Percentiles rank a stretch among this genome's conserved stretches.
Conservation (phyloP, 2,113 vertebrate species). For the Mesembrinibis cayennensis region DNA sequence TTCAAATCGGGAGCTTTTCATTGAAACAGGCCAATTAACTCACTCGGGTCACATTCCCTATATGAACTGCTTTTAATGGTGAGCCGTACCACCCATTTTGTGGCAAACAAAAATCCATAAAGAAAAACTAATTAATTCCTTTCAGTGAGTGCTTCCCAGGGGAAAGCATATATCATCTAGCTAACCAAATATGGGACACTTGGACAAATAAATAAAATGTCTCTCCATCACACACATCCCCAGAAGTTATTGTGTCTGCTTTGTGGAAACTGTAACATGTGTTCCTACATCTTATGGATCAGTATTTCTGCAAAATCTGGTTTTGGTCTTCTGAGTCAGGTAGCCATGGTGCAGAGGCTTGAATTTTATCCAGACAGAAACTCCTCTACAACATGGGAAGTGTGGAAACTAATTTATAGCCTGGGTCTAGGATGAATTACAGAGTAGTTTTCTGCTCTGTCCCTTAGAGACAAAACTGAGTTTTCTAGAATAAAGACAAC, state of each 20-base stretch:
- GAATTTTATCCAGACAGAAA: neutral
- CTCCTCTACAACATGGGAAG: neutral
- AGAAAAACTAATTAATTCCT: neutral
- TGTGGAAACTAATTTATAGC: neutral
- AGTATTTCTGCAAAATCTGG: neutral
- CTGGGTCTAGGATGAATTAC: neutral
- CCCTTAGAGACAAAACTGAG: neutral
- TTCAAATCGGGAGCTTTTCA: conserved; percentile 38
- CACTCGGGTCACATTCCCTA: conserved; percentile 5
- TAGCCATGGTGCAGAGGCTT: neutral
- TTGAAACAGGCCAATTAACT: conserved; percentile 44
- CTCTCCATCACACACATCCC: neutral
- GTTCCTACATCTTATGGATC: neutral
- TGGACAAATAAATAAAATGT: neutral
- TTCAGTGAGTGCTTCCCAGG: neutral
- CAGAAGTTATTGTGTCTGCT: neutral
- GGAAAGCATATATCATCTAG: neutral
- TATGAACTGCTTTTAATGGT: conserved; percentile 29
- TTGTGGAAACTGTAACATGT: neutral
- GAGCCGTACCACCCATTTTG: neutral
- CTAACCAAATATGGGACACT: neutral
- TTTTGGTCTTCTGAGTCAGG: neutral
- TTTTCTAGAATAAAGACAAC: neutral
- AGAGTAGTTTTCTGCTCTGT: neutral
- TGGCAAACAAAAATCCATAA: conserved; percentile 18